Evolutionary conservation across 2,113 vertebrate species (phyloP).

Genomic region (Hypanus sabinus): DNA sequence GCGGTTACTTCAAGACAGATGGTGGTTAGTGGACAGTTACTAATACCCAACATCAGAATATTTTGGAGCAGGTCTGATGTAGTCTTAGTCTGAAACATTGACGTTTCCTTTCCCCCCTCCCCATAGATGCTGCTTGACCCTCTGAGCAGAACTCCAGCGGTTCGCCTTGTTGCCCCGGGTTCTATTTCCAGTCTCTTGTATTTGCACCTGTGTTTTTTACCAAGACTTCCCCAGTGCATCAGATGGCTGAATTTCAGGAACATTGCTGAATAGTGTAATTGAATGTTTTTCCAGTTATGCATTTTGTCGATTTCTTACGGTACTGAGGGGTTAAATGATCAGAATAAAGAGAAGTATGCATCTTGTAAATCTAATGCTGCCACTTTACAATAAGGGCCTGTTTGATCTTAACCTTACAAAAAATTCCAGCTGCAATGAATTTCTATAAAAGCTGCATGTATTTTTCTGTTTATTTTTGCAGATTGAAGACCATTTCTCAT

Average conservation of each 20-base stretch:
- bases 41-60: background rate
- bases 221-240: background rate
- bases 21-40: background rate
- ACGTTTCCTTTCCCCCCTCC: no score
- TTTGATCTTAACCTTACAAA: background rate
- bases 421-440: background rate
- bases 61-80: background rate
- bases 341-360: background rate
- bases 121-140: no score
- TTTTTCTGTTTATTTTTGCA: constrained; percentile 13
- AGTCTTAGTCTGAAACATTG: no score
- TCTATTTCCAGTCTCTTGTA: no score
- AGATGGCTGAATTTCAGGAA: background rate
- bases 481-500: background rate
- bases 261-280: background rate
- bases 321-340: background rate
- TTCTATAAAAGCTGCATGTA: background rate
- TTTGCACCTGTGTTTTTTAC: no score
- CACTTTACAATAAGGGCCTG: background rate
- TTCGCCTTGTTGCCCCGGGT: no score
- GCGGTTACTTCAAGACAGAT: background rate
- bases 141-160: no score
- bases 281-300: background rate
- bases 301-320: background rate
- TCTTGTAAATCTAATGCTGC: background rate